Percentiles rank a stretch among this genome's conserved stretches.
phyloP scores from a whole-genome alignment of 2,113 vertebrate species.

The Tachysurus fulvidraco region DNA sequence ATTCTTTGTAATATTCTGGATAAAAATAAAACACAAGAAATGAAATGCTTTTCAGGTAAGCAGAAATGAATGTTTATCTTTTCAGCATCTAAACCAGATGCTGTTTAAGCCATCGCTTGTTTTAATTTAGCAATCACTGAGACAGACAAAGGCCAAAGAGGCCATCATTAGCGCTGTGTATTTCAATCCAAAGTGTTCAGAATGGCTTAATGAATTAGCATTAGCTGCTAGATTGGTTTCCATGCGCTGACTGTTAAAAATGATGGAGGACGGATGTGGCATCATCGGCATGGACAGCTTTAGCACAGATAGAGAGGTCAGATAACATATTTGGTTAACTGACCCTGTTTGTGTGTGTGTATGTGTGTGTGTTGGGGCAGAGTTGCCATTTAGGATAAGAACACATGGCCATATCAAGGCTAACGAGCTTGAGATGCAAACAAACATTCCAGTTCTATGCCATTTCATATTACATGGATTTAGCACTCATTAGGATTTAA shows the following conservation, averaged over 20 bases:
- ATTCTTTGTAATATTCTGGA: neutral
- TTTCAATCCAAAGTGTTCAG: conserved; percentile 34
- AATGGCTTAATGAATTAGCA: conserved; percentile 33
- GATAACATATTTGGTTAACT: neutral
- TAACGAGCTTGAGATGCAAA: neutral
- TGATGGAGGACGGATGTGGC: conserved; percentile 16
- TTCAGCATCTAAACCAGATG: conserved; percentile 20
- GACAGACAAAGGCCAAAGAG: conserved; percentile 33
- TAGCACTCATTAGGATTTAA: too few species aligned
- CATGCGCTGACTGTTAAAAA: conserved; percentile 29
- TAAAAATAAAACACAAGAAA: neutral
- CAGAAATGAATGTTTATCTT: neutral
- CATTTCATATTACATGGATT: neutral
- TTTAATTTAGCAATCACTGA: conserved; percentile 26
- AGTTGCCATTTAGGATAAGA: conserved; percentile 9
- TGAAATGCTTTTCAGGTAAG: neutral
- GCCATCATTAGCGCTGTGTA: conserved; percentile 33
- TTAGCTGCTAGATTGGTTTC: conserved; percentile 40
- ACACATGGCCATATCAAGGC: neutral
- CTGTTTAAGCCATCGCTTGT: conserved; percentile 14
- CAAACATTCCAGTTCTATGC: neutral
- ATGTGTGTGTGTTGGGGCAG: neutral
- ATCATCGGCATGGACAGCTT: conserved; percentile 38
- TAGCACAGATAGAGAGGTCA: conserved; percentile 19
- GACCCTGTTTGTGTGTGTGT: neutral